Base-by-base conservation (phyloP, 2,113 vertebrate species). In the Sebastes fasciatus region DNA sequence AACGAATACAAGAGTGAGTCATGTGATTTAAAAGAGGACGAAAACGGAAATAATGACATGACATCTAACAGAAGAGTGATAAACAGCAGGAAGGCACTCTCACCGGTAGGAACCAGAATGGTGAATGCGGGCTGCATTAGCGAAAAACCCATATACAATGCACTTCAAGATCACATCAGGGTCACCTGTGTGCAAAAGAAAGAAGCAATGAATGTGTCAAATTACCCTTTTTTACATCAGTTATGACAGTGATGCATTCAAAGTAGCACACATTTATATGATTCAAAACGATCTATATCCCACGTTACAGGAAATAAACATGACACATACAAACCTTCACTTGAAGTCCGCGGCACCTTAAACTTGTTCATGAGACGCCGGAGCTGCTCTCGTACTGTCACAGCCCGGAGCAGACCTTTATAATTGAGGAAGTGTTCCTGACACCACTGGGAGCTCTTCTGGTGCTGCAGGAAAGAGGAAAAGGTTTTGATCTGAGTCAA, bases 401-500 rank as follows among this genome's bases (percentile, higher is more conserved):
- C 89, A 2, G 98, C 97, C 82, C 98, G 95, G 70, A 97, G 93
- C 13, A 99, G 97, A 45, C 98, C 98, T 90, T 99, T 99, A 93
- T 99, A 99, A 90, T 99, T 98, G 51, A 99, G 96, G 93, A 98
- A 99, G 86, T 97, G 98, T 1, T 99, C 96, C 92, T 99, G 97
- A 90, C 98, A 99, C 98, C 98, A 99, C 87, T 98, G 97, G 62
- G 98, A 99, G 92, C 94, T 99, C 92, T 98, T 99, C 93, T 95
- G 98, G 93, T 99, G 97, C 98, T 99, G 87, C 51, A 77, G 26
- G 14, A 64, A 49, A 51, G 49, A 64, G n/a, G 3, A 52, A 16
- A 61, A 8, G 10, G 46, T 14, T 13, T 74, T 19, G 4, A 76
- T 70, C 46, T 21, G 8, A 57, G 43, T 63, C 67, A 49, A 48